phyloP scores from a whole-genome alignment of 2,113 vertebrate species.

The Oreochromis tanganicae region DNA sequence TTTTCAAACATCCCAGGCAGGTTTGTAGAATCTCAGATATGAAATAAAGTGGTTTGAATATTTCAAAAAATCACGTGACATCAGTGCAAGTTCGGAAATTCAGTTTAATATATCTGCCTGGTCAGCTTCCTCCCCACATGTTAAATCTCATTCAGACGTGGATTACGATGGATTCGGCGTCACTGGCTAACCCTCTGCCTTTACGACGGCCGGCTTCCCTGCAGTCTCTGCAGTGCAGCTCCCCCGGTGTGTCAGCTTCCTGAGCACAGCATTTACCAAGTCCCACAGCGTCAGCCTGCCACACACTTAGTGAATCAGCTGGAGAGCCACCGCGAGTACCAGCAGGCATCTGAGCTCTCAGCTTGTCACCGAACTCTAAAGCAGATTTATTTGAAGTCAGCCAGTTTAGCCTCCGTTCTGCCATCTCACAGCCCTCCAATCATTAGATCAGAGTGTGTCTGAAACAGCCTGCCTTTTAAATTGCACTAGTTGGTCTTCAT shows the following conservation, averaged over 20 bases:
- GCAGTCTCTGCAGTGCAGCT: background rate
- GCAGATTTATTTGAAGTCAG: background rate
- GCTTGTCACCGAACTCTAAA: background rate
- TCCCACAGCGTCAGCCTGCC: background rate
- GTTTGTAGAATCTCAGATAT: background rate
- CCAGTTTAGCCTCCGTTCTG: background rate
- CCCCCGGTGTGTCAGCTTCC: background rate
- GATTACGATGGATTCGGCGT: rapidly evolving
- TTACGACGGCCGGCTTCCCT: background rate
- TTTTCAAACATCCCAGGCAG: background rate
- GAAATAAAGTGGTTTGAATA: background rate
- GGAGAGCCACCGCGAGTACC: background rate
- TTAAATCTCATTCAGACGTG: background rate
- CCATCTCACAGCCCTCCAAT: background rate
- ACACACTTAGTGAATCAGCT: background rate
- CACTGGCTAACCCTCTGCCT: background rate
- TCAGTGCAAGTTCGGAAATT: background rate
- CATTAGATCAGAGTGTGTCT: background rate
- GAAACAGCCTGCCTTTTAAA: background rate
- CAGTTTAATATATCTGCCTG: background rate
- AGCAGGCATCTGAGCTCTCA: background rate
- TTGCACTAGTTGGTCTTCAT: background rate
- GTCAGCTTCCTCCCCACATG: background rate
- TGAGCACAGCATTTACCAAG: background rate
- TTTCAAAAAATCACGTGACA: background rate